Conservation (phyloP, 1,140 invertebrate species). For the Drosophila seguyi region DNA sequence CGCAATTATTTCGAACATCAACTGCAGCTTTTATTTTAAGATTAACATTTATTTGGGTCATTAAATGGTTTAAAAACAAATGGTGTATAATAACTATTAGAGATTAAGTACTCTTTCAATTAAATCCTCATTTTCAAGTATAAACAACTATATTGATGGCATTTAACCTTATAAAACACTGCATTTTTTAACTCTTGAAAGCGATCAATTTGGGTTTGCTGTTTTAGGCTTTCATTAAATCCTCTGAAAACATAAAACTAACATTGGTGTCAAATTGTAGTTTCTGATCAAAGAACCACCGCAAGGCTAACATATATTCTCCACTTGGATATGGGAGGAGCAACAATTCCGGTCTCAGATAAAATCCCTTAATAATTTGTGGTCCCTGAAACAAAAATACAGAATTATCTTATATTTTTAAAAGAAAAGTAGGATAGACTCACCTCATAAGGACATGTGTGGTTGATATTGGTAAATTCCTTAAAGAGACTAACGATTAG, state of each 20-base stretch:
- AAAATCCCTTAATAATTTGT: neutral
- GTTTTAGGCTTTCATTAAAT: neutral
- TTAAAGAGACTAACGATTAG: neutral
- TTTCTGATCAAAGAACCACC: constrained; percentile 7
- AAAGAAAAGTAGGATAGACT: neutral
- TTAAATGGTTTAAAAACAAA: neutral
- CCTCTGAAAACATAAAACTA: neutral
- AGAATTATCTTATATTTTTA: no score
- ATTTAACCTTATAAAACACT: neutral
- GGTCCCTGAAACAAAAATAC: constrained; percentile 2
- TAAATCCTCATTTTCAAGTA: neutral
- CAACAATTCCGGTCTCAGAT: neutral
- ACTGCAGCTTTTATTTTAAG: neutral
- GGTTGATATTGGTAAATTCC: neutral
- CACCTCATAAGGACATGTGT: neutral
- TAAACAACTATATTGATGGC: neutral
- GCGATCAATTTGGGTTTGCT: no score
- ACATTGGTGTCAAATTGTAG: constrained; percentile 19
- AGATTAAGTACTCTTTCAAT: neutral
- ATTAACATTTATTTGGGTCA: neutral
- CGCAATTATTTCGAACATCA: neutral
- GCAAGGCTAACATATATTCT: constrained; percentile 9
- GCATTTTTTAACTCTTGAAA: no score
- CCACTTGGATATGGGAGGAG: constrained; percentile 18
- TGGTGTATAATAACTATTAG: neutral